phyloP scores from a whole-genome alignment of 2,113 vertebrate genomes.

The Sula dactylatra region DNA sequence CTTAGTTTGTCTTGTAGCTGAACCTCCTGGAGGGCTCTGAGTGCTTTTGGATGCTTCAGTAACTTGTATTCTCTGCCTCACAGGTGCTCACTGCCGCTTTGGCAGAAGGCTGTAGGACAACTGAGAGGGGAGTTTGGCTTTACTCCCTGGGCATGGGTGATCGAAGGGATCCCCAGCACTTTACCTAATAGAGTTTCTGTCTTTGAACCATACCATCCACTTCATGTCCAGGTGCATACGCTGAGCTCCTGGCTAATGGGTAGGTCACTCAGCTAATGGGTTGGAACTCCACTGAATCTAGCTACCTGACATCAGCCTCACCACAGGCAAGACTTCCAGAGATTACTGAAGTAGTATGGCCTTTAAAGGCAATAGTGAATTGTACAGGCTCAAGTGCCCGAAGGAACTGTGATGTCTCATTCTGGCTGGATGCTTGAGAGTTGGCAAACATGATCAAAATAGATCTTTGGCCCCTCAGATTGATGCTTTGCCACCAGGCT shows the following conservation, averaged over 20 bases:
- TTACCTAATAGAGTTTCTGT: background rate
- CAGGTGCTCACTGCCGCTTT: background rate
- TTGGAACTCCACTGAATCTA: background rate
- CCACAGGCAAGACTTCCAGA: background rate
- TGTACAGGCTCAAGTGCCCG: background rate
- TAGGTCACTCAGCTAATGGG: background rate
- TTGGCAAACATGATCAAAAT: background rate
- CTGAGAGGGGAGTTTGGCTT: background rate
- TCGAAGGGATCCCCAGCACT: background rate
- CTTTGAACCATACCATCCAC: background rate
- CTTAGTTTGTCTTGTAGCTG: background rate
- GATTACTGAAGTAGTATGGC: background rate
- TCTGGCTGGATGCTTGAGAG: background rate
- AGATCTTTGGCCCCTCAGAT: background rate
- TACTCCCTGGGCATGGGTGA: background rate
- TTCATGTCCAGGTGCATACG: rapidly evolving
- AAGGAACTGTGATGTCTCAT: background rate
- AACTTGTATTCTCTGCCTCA: background rate
- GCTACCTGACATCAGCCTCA: too few species aligned
- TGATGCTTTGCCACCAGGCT: background rate
- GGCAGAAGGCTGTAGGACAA: background rate
- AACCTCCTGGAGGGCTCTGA: background rate
- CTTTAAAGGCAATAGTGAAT: background rate
- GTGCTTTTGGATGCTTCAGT: background rate
- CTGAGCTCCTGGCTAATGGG: background rate